Percentiles rank a stretch among this genome's conserved stretches.
Evolutionary conservation across 2,888 invertebrate genomes (phyloP).

Genomic region (Antheraea assamensis): DNA sequence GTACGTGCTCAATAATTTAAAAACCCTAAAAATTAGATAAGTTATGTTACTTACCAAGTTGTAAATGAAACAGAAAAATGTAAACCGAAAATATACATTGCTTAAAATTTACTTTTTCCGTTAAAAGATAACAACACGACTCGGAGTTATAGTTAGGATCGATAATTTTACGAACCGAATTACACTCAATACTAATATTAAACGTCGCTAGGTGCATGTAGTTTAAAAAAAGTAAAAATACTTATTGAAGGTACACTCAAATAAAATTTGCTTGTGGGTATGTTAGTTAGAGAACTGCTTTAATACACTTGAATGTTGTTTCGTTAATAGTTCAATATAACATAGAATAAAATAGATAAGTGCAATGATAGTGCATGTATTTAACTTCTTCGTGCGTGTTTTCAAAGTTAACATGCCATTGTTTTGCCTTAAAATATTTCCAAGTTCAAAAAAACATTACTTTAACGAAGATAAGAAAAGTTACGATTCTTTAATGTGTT

Average conservation of each 20-base stretch:
- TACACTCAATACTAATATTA: background rate
- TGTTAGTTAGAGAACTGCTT: background rate
- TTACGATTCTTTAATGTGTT: constrained; percentile 29
- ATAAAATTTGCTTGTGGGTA: constrained; percentile 5
- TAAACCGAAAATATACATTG: background rate
- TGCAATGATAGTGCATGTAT: constrained; percentile 70
- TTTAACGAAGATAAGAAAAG: constrained; percentile 21
- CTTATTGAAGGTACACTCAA: background rate
- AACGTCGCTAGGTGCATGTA: background rate
- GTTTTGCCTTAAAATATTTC: constrained; percentile 62
- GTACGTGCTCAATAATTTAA: background rate
- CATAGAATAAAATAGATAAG: constrained; percentile 13
- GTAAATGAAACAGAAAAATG: background rate
- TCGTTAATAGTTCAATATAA: constrained; percentile 11
- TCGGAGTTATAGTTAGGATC: background rate
- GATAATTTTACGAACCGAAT: background rate
- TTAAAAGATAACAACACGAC: background rate
- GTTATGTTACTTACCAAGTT: background rate
- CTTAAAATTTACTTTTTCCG: background rate
- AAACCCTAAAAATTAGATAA: background rate
- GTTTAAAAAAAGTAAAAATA: constrained; percentile 1
- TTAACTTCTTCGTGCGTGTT: constrained; percentile 59
- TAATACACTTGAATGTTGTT: constrained; percentile 15
- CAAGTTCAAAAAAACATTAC: constrained; percentile 51
- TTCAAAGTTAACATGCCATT: constrained; percentile 63